phyloP scores from a whole-genome alignment of 2,113 vertebrate species.

The Phocoena sinus region DNA sequence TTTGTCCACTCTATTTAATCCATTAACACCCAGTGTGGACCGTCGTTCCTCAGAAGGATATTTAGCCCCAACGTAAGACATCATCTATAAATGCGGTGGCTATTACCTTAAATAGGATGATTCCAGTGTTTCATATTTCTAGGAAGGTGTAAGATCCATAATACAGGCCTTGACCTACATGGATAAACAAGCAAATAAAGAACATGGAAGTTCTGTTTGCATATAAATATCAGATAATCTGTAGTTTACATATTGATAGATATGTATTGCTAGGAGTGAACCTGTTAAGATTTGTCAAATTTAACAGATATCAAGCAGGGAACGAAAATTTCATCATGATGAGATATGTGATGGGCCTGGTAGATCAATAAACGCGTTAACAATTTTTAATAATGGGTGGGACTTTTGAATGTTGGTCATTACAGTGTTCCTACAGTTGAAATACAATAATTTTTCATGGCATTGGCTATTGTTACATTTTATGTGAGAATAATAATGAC shows the following conservation, averaged over 20 bases:
- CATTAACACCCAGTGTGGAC: neutral
- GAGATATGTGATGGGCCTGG: neutral
- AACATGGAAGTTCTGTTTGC: neutral
- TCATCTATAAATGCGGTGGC: neutral
- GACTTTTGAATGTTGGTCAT: conserved; percentile 38
- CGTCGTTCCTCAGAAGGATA: neutral
- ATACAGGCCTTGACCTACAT: neutral
- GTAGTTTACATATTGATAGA: conserved; percentile 23
- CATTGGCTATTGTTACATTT: too few species aligned
- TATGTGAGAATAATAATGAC: too few species aligned
- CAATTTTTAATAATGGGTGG: conserved; percentile 19
- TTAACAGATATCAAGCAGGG: too few species aligned
- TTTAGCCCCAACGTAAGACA: neutral
- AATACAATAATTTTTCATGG: neutral
- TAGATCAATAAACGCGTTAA: neutral
- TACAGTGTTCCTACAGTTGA: neutral
- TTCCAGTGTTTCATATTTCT: neutral
- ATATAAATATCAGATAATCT: neutral
- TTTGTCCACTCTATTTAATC: too few species aligned
- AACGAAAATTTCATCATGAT: neutral
- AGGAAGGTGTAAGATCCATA: neutral
- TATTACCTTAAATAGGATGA: neutral
- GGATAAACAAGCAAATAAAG: neutral
- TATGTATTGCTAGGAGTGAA: conserved; percentile 55
- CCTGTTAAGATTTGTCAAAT: conserved; percentile 41